Conservation (phyloP, 2,113 vertebrate species). For the Indri indri region DNA sequence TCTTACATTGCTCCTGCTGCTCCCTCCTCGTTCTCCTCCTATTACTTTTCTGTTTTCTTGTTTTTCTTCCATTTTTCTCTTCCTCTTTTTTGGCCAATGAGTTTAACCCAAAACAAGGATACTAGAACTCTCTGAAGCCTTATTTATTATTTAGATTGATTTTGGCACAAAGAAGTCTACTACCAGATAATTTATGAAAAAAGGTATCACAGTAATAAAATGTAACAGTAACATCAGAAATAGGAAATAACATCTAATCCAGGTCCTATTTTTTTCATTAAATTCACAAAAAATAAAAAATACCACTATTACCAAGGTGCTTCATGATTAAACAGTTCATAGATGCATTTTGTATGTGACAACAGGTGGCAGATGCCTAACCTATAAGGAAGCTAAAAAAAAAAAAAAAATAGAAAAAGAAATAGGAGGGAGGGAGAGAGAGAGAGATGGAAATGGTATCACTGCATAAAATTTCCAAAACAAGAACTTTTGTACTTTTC, state of each 20-base stretch:
- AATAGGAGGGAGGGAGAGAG: no score
- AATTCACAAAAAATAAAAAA: background rate
- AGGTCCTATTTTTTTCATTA: background rate
- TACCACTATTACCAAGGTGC: background rate
- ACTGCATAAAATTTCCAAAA: background rate
- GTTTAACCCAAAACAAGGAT: background rate
- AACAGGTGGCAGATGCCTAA: background rate
- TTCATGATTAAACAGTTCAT: background rate
- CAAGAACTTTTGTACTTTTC: background rate
- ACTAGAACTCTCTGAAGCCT: background rate
- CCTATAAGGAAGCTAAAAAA: background rate
- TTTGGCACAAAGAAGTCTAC: background rate
- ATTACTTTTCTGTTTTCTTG: background rate
- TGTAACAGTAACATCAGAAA: background rate
- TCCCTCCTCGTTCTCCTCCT: background rate
- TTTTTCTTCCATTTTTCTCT: background rate
- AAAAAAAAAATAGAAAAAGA: no score
- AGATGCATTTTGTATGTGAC: no score
- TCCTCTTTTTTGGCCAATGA: background rate
- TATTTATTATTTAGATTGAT: background rate
- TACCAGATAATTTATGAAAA: background rate
- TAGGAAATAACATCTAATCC: background rate
- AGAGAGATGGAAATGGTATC: background rate
- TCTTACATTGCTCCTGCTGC: background rate
- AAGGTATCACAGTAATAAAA: background rate